Percentiles rank a stretch among this genome's conserved stretches.
phyloP scores from a whole-genome alignment of 1,140 invertebrate genomes.

The Polypedilum pembai region DNA sequence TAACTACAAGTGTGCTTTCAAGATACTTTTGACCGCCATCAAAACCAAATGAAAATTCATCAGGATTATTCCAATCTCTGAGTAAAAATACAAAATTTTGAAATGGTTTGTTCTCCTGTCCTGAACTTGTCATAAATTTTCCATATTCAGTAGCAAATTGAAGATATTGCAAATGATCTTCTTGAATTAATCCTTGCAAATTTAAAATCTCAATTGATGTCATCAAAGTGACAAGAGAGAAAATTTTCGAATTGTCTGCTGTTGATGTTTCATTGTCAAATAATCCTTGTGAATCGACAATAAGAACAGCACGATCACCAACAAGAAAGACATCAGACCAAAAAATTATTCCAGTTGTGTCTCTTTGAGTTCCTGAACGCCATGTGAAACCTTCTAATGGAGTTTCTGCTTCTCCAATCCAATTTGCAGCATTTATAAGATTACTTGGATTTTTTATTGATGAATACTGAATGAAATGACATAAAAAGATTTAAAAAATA shows the following conservation, averaged over 20 bases:
- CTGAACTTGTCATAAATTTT: background rate
- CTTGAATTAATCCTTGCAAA: constrained; percentile 58
- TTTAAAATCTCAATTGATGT: constrained; percentile 60
- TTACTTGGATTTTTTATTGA: background rate
- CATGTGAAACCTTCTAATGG: constrained; percentile 47
- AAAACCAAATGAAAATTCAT: constrained; percentile 23
- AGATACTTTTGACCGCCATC: background rate
- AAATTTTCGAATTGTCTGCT: constrained; percentile 61
- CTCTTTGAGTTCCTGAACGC: constrained; percentile 56
- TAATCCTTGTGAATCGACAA: constrained; percentile 66
- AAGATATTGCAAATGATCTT: constrained; percentile 60
- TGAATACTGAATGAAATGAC: background rate
- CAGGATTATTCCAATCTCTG: constrained; percentile 21
- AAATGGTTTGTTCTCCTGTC: background rate
- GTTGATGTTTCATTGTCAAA: constrained; percentile 64
- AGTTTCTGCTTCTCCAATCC: background rate
- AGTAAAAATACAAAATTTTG: constrained; percentile 8
- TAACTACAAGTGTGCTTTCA: background rate
- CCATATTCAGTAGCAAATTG: constrained; percentile 27
- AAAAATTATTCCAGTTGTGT: constrained; percentile 47
- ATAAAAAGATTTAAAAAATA: background rate
- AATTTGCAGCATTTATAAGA: background rate
- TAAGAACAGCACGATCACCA: constrained; percentile 48
- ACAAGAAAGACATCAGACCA: constrained; percentile 51
- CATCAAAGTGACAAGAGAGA: constrained; percentile 57